Evolutionary conservation across 2,888 invertebrate species (phyloP), one percentile per base, ranked within the genome.

Genomic region (Lacanobia wlatinum): DNA sequence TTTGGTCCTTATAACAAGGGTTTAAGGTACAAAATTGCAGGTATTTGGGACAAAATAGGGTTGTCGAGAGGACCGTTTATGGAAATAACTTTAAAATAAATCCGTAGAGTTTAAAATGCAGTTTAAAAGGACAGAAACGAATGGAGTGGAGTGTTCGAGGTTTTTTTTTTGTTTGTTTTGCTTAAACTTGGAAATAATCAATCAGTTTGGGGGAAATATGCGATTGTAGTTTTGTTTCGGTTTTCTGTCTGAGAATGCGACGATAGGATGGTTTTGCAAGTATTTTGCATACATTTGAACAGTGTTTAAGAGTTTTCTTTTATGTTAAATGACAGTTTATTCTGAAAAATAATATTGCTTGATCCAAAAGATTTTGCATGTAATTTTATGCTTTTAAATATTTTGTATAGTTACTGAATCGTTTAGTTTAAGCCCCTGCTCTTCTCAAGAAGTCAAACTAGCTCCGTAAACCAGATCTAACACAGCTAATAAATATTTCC

Each of bases 11-110:
- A 83, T 73, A 9, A 62, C 77, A 61, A 70, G 38, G 61, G 18
- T 0, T 56, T 87, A 89, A 87, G 86, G 87, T 84, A 70, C 76
- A 86, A 87, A 87, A 86, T 89, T 78, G 76, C 65, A 64, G 48
- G 71, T 53, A 46, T 69, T 70, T 65, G 53, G 61, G 50, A 68
- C 50, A 67, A 73, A 68, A 23, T 72, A 70, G 67, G 67, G 66
- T 78, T 79, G 78, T 74, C 78, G 59, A 66, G 73, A 66, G 50
- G 65, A 88, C 87, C 91, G 90, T 93, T 93, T 93, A 93, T 92
- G 92, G 91, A 92, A 92, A 92, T 93, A 93, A 92, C 91, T 93
- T 94, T 90, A 89, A 92, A 94, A 94, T 94, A 94, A 94, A 94
- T 93, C 92, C 77, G 83, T 70, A 68, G 88, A 91, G 91, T 93